A percentile compares a stretch with the other conserved stretches of the same genome.
These are phyloP conservation scores for Falcaria lacertinaria DNA, from an alignment of 2,888 invertebrate species.

Conservation along the genomic window DNA sequence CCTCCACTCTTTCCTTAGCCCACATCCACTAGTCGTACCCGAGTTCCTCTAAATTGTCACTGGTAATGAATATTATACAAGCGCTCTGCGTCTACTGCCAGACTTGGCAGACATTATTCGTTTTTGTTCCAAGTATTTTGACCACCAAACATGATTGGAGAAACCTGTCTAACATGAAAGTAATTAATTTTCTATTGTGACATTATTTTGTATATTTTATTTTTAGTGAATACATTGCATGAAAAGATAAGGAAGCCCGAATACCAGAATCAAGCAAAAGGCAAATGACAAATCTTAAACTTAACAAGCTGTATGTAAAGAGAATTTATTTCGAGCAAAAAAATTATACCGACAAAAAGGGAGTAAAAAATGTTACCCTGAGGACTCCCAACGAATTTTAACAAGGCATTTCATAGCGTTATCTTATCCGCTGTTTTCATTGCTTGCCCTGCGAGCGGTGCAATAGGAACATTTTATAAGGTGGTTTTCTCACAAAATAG, in stretches of 20 bases:
- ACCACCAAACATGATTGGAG: no score
- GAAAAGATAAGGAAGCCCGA: no score
- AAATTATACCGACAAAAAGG: background rate
- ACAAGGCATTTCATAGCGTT: conserved; percentile 26
- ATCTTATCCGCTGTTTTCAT: conserved; percentile 36
- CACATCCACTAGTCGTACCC: conserved; percentile 5
- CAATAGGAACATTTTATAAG: conserved; percentile 49
- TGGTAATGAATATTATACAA: conserved; percentile 28
- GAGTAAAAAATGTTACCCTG: conserved; percentile 18
- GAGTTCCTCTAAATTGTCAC: conserved; percentile 20
- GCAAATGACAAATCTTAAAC: background rate
- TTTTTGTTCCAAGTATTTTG: background rate
- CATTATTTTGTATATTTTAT: no score
- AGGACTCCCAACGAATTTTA: conserved; percentile 26
- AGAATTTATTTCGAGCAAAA: background rate
- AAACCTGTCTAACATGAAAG: no score
- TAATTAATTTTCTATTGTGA: no score
- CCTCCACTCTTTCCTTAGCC: background rate
- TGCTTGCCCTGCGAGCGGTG: conserved; percentile 20
- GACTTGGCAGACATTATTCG: conserved; percentile 12
- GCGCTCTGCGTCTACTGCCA: conserved; percentile 14
- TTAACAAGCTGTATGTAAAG: background rate
- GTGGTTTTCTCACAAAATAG: background rate
- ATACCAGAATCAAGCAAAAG: background rate
- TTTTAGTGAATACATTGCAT: no score